A percentile compares a stretch with the other conserved stretches of the same genome.
Evolutionary conservation across 1,140 invertebrate genomes (phyloP).

Genomic region (Cylas formicarius): DNA sequence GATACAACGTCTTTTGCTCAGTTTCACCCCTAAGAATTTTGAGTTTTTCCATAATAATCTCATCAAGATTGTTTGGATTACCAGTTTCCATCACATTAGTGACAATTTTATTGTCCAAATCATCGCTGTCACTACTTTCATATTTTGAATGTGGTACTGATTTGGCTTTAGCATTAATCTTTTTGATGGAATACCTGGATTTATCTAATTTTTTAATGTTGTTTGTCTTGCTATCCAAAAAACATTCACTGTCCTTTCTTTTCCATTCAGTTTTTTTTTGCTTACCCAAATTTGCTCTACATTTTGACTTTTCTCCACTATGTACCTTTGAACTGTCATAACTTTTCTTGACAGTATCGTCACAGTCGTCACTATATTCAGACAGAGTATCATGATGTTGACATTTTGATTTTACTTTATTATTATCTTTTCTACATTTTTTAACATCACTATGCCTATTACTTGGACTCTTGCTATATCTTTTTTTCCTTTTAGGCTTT

Average conservation of each 20-base stretch:
- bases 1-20: slow-evolving; percentile 9
- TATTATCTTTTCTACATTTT: slow-evolving; percentile 1
- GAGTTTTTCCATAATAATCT: slow-evolving; percentile 21
- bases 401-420: slow-evolving; percentile 3
- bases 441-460: not conserved
- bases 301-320: slow-evolving; percentile 37
- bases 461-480: slow-evolving; percentile 5
- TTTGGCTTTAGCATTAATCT: too few relatives aligned
- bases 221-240: too few relatives aligned
- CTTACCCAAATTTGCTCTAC: slow-evolving; percentile 33
- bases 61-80: slow-evolving; percentile 16
- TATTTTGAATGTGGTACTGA: too few relatives aligned
- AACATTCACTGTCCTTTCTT: too few relatives aligned
- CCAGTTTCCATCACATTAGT: slow-evolving; percentile 13
- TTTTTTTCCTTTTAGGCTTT: slow-evolving; percentile 25
- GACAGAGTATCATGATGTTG: not conserved
- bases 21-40: slow-evolving; percentile 12
- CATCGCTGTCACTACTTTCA: slow-evolving; percentile 13
- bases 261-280: slow-evolving; percentile 22
- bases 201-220: too few relatives aligned
- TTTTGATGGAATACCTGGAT: too few relatives aligned
- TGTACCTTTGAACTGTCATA: not conserved
- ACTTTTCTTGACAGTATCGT: slow-evolving; percentile 10
- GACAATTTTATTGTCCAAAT: slow-evolving; percentile 11
- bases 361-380: slow-evolving; percentile 2